These are phyloP conservation scores for Nowickia ferox DNA, from an alignment of 2,888 invertebrate species.

Conservation along the genomic window DNA sequence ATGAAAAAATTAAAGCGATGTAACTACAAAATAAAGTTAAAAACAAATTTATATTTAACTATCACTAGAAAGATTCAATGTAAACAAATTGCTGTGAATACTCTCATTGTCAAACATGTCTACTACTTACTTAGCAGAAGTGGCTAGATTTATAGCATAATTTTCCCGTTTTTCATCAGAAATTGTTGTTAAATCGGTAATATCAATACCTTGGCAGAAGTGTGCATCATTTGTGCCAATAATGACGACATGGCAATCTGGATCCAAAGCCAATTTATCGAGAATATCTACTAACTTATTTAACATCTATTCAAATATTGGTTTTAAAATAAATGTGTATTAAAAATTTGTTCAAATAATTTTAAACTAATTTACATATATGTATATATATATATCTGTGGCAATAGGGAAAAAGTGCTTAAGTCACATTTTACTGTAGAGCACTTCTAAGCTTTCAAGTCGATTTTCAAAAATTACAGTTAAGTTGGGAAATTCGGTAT, in stretches of 20 bases:
- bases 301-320: conserved; percentile 85
- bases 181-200: conserved; percentile 87
- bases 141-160: conserved; percentile 88
- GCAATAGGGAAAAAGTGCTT: too few relatives aligned
- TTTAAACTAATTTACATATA: too few relatives aligned
- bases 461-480: too few relatives aligned
- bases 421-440: too few relatives aligned
- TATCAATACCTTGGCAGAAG: conserved; percentile 93
- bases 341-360: not conserved
- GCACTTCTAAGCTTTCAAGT: too few relatives aligned
- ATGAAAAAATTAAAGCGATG: not conserved
- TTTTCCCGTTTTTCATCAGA: conserved; percentile 86
- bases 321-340: not conserved
- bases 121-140: conserved; percentile 88
- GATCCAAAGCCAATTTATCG: conserved; percentile 86
- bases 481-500: too few relatives aligned
- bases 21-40: too few relatives aligned
- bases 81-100: too few relatives aligned
- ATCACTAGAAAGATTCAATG: too few relatives aligned
- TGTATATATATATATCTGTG: too few relatives aligned
- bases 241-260: conserved; percentile 86
- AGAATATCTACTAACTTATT: conserved; percentile 89
- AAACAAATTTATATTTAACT: too few relatives aligned
- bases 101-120: too few relatives aligned
- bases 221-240: conserved; percentile 89